Conservation (phyloP, 1,140 invertebrate genomes). For the Amyelois transitella region DNA sequence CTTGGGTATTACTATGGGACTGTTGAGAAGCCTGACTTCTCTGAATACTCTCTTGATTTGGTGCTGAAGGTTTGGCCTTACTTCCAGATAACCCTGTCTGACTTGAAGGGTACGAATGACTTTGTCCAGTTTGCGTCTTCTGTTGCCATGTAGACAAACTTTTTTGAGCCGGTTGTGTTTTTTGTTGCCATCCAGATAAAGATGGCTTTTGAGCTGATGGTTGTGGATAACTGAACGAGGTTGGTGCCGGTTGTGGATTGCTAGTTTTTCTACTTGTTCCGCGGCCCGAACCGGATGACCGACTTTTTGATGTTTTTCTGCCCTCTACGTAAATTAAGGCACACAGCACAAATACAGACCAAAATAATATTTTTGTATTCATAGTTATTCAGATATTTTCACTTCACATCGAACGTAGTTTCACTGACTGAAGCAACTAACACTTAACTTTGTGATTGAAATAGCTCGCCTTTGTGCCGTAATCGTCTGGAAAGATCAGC, state of each 20-base stretch:
- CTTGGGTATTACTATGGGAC: conserved; percentile 19
- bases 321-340: conserved; percentile 32
- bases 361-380: conserved; percentile 26
- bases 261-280: conserved; percentile 42
- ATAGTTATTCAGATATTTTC: conserved; percentile 18
- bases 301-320: conserved; percentile 48
- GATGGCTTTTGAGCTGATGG: conserved; percentile 52
- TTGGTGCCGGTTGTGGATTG: conserved; percentile 52
- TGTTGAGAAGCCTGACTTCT: conserved; percentile 39
- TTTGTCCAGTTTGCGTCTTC: conserved; percentile 36
- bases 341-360: conserved; percentile 23
- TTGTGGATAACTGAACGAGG: conserved; percentile 55
- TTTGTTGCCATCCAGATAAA: conserved; percentile 63
- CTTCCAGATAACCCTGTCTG: conserved; percentile 56
- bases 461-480: conserved; percentile 14
- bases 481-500: conserved; percentile 7
- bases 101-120: conserved; percentile 62
- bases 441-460: not conserved
- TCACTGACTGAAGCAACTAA: not conserved
- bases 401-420: not conserved
- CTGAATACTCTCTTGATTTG: conserved; percentile 46
- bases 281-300: conserved; percentile 45
- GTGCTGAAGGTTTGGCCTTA: conserved; percentile 33
- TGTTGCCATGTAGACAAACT: conserved; percentile 28
- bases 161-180: conserved; percentile 44